These are phyloP conservation scores for Caenorhabditis sp. DNA, from an alignment of 2,888 invertebrate species.

Conservation along the genomic window DNA sequence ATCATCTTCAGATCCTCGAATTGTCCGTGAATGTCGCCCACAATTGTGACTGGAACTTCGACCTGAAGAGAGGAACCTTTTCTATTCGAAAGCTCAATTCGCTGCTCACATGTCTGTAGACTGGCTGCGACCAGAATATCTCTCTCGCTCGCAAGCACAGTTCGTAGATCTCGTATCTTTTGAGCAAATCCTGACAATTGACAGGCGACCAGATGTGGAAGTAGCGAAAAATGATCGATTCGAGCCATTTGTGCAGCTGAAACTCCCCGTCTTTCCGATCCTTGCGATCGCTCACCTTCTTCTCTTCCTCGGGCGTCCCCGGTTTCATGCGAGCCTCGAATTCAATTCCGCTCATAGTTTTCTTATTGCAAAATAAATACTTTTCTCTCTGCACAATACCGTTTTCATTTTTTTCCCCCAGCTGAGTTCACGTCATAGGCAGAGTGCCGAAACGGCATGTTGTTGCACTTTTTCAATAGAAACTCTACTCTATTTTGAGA, in stretches of 20 bases:
- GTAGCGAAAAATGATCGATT: conserved; percentile 51
- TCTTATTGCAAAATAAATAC: conserved; percentile 1
- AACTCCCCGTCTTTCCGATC: no score
- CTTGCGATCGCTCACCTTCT: no score
- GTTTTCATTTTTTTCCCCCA: neutral
- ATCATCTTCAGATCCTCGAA: conserved; percentile 81
- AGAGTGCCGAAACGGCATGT: no score
- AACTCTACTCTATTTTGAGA: no score
- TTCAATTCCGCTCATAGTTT: conserved; percentile 31
- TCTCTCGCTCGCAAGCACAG: conserved; percentile 72
- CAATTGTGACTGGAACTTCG: conserved; percentile 96
- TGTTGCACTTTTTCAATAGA: no score
- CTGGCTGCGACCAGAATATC: conserved; percentile 66
- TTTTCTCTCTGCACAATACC: neutral
- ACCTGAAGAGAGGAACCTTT: conserved; percentile 82
- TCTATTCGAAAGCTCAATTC: neutral
- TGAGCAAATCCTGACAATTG: conserved; percentile 67
- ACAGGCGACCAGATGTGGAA: conserved; percentile 64
- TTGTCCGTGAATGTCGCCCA: conserved; percentile 99
- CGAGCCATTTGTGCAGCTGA: conserved; percentile 59
- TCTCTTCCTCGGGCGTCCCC: conserved; percentile 32
- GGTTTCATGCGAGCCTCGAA: conserved; percentile 32
- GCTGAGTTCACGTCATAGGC: neutral
- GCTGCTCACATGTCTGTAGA: conserved; percentile 38
- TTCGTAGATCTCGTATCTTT: conserved; percentile 69